A percentile compares a stretch with the other conserved stretches of the same genome.
Evolutionary conservation across 2,113 vertebrate species (phyloP).

Genomic region (Porphyrio hochstetteri): DNA sequence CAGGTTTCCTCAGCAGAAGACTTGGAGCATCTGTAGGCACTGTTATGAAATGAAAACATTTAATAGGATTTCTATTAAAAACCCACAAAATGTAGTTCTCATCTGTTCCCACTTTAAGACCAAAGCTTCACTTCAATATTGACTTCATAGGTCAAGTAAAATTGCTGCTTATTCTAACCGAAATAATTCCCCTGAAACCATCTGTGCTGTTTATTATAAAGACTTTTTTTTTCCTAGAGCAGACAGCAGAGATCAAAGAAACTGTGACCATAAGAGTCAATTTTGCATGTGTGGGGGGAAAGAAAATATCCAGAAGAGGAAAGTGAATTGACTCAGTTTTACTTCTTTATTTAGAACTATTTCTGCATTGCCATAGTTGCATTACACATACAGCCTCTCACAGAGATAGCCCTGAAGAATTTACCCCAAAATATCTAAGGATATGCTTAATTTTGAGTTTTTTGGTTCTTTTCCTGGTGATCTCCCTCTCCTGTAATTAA

Average conservation of each 20-base stretch:
- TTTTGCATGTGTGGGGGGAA: not conserved
- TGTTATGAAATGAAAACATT: conserved; percentile 8
- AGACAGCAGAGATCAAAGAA: not conserved
- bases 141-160: conserved; percentile 32
- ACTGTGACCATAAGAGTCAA: not conserved
- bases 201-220: not conserved
- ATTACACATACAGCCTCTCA: not conserved
- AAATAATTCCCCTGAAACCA: conserved; percentile 25
- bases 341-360: not conserved
- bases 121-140: conserved; percentile 5
- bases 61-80: conserved; percentile 1
- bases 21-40: not conserved
- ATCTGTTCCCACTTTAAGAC: not conserved
- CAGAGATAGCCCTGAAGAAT: not conserved
- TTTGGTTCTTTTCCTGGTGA: not conserved
- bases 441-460: not conserved
- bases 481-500: not conserved
- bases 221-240: not conserved
- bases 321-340: not conserved
- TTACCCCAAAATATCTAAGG: not conserved
- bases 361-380: not conserved
- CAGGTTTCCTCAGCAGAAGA: not conserved
- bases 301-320: not conserved
- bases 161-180: conserved; percentile 36
- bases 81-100: not conserved